Evolutionary conservation across 2,797 vertebrate genomes (phyloP).

Genomic region (Botia almorhae): DNA sequence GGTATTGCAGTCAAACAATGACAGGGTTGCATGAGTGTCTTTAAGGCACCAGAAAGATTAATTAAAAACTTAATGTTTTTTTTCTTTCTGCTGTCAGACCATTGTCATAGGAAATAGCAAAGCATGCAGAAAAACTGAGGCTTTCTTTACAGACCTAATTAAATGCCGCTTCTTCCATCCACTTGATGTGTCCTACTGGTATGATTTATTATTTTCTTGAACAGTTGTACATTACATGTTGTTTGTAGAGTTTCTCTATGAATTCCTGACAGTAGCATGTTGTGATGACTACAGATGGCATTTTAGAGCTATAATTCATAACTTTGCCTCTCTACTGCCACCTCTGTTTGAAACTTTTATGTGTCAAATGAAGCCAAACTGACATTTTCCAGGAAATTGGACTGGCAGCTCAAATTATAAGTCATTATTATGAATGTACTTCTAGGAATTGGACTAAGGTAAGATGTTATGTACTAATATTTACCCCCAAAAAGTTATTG

Average conservation of each 20-base stretch:
- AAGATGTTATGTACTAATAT: too few species aligned
- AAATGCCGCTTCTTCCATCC: conserved; percentile 87
- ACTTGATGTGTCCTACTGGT: conserved; percentile 96
- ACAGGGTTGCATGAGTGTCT: background rate
- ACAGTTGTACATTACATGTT: too few species aligned
- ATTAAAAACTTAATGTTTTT: background rate
- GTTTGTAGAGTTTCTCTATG: conserved; percentile 23
- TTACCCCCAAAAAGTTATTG: conserved; percentile 1
- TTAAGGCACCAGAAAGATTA: background rate
- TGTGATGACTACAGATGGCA: background rate
- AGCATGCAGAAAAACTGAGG: conserved; percentile 94
- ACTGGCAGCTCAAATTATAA: too few species aligned
- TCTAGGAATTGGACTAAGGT: too few species aligned
- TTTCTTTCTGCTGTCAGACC: conserved; percentile 82
- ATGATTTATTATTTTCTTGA: conserved; percentile 67
- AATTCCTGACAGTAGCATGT: background rate
- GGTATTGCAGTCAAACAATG: conserved; percentile 73
- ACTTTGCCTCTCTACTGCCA: too few species aligned
- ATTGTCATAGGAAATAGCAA: conserved; percentile 96
- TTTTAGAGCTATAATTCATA: too few species aligned
- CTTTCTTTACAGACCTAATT: conserved; percentile 94
- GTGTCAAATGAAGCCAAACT: too few species aligned
- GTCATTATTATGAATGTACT: too few species aligned
- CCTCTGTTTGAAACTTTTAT: too few species aligned
- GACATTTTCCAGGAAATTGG: too few species aligned